Base-by-base conservation (phyloP, 2,113 vertebrate species). In the Paratilapia polleni region DNA sequence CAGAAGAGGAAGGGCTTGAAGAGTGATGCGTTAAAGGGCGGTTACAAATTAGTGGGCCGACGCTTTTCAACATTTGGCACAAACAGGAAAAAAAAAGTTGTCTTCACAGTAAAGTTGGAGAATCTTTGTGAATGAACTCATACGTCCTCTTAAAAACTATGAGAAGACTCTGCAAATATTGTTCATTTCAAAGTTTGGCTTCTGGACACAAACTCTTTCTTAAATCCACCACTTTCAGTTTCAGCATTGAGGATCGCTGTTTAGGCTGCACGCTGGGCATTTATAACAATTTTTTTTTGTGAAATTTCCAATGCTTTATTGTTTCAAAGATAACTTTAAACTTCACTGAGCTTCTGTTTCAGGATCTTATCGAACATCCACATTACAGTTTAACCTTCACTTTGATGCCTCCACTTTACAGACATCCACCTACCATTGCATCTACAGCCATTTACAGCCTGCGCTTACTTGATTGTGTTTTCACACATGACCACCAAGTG, bases 11-110 rank as follows among this genome's bases (percentile, higher is more conserved):
- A 78, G 89, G 80, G 26, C 78, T 28, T 61, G 17, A 82, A 47
- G 49, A 59, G 56, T 58, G 82, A 78, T 76, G 88, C 61, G 24
- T 88, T 82, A 36, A 83, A 89, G 91, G 94, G 94, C 90, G 87
- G 92, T 60, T 49, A 19, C 87, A 3, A 64, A 19, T 1, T 2
- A 20, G 13, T 78, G 57, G 4, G 63, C 19, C 61, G 68, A 90
- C 79, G 47, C 34, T 77, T 86, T 36, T 34, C 19, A 31, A 31
- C 47, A 19, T 49, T 28, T 49, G 22, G 2, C 43, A 38, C 28
- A 31, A 49, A 47, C 10, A 3, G 12, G 22, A 12, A 73, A 58
- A 7, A 8, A 24, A 4, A 26, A 31, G 0, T 52, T 26, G 22
- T 73, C 49, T 49, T 70, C 66, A 70, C 10, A 5, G 1, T 49